A percentile compares a stretch with the other conserved stretches of the same genome.
These are phyloP conservation scores for Saturnia japonica DNA, from an alignment of 2,888 invertebrate genomes.

Conservation along the genomic window DNA sequence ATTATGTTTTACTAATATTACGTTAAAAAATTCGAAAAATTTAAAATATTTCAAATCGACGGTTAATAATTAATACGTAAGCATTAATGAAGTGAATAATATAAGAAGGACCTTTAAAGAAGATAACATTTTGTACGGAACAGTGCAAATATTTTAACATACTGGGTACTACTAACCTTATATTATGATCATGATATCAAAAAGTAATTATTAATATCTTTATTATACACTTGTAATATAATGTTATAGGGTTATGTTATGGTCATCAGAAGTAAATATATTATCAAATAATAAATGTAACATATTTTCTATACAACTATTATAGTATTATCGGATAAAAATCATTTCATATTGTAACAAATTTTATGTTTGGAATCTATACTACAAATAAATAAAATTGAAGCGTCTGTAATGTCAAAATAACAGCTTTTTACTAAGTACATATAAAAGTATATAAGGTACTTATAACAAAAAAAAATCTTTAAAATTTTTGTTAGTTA, in stretches of 20 bases:
- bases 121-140: background rate
- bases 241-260: no score
- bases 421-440: no score
- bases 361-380: background rate
- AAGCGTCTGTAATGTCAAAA: no score
- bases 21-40: background rate
- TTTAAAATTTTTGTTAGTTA: no score
- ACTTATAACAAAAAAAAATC: no score
- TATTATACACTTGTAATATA: background rate
- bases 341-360: background rate
- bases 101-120: background rate
- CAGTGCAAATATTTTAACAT: background rate
- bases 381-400: no score
- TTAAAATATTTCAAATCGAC: background rate
- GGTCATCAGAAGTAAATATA: background rate
- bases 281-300: background rate
- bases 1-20: background rate
- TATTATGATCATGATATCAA: background rate
- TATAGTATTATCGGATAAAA: background rate
- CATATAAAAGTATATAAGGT: no score
- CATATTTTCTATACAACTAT: background rate
- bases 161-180: background rate
- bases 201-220: background rate
- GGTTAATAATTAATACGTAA: background rate
- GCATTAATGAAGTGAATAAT: background rate